phyloP scores from a whole-genome alignment of 37 sponge, comb jelly and placozoan species.

The Crambe crambe region DNA sequence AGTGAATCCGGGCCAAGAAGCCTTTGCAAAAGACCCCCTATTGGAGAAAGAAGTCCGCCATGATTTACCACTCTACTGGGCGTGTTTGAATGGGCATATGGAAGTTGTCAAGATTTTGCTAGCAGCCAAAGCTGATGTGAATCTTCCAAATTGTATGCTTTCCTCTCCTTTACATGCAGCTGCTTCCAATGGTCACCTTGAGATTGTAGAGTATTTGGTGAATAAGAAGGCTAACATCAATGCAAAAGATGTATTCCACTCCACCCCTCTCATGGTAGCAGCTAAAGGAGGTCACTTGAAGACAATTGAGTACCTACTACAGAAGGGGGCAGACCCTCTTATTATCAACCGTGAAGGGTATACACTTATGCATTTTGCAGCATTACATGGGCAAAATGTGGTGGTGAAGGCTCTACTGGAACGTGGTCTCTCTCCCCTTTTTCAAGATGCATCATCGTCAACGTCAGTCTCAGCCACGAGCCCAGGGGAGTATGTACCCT shows the following conservation, averaged over 20 bases:
- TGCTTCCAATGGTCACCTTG: slow-evolving; percentile 52
- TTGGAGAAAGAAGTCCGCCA: slow-evolving; percentile 55
- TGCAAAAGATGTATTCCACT: slow-evolving; percentile 52
- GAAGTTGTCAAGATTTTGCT: slow-evolving; percentile 75
- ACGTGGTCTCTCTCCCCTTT: slow-evolving; percentile 35
- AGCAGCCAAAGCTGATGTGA: slow-evolving; percentile 48
- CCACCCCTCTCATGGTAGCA: slow-evolving; percentile 64
- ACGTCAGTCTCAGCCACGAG: no score
- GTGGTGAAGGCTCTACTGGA: slow-evolving; percentile 39
- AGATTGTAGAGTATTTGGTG: slow-evolving; percentile 53
- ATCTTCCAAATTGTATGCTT: slow-evolving; percentile 61
- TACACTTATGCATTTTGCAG: slow-evolving; percentile 71
- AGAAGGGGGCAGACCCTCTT: slow-evolving; percentile 39
- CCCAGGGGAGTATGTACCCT: slow-evolving; percentile 37
- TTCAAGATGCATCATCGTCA: slow-evolving; percentile 4
- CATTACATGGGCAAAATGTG: slow-evolving; percentile 53
- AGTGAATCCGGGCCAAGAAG: slow-evolving; percentile 34
- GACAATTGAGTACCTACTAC: slow-evolving; percentile 53
- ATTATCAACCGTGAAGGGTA: slow-evolving; percentile 58
- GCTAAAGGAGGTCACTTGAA: slow-evolving; percentile 48
- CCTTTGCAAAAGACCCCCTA: slow-evolving; percentile 14
- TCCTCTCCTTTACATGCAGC: slow-evolving; percentile 82
- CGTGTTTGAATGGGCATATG: slow-evolving; percentile 55
- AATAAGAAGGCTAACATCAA: slow-evolving; percentile 58
- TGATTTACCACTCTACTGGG: slow-evolving; percentile 73